Percentiles rank a stretch among this genome's conserved stretches.
Evolutionary conservation across 2,113 vertebrate species (phyloP).

Genomic region (Erpornis zantholeuca): DNA sequence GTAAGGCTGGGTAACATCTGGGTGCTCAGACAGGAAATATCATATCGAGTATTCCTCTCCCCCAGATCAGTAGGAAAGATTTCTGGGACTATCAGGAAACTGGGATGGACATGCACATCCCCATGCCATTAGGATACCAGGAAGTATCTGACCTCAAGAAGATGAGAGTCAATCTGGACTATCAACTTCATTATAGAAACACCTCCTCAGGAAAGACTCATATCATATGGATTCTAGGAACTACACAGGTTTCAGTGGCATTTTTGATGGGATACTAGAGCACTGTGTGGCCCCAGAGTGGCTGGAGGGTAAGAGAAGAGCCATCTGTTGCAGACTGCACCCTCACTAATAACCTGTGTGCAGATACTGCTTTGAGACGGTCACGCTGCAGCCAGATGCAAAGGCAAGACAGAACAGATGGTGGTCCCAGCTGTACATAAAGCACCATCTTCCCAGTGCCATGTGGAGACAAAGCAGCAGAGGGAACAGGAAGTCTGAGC

Average conservation of each 20-base stretch:
- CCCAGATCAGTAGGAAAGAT: neutral
- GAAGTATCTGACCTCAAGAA: neutral
- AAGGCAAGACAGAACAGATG: neutral
- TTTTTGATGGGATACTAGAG: neutral
- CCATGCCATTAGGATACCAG: neutral
- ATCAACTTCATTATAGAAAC: neutral
- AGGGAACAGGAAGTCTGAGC: neutral
- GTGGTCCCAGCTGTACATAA: neutral
- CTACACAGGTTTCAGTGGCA: neutral
- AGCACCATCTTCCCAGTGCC: neutral
- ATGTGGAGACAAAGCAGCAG: neutral
- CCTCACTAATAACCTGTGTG: neutral
- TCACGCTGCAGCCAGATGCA: neutral
- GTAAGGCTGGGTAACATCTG: too few relatives aligned
- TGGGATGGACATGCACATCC: rapidly evolving
- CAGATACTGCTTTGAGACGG: neutral
- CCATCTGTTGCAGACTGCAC: neutral
- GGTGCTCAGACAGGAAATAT: neutral
- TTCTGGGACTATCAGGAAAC: neutral
- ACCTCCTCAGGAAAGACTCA: neutral
- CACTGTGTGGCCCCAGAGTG: neutral
- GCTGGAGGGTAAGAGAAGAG: neutral
- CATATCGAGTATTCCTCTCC: neutral
- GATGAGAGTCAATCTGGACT: neutral
- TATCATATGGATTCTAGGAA: neutral